phyloP scores from a whole-genome alignment of 2,113 vertebrate genomes.

The Dolichallabes microphthalmus region DNA sequence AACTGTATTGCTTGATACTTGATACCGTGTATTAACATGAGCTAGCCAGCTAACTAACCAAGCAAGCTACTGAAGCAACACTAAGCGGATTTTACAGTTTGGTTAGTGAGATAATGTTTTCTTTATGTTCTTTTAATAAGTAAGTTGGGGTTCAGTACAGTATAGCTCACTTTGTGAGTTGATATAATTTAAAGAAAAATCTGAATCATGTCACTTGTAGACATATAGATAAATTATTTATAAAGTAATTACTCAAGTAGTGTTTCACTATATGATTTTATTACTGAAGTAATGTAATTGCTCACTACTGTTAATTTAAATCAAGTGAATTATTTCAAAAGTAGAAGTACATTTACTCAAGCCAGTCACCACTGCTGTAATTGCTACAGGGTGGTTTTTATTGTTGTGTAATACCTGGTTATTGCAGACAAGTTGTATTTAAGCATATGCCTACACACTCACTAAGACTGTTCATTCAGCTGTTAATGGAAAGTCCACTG shows the following conservation, averaged over 20 bases:
- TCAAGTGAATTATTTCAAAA: background rate
- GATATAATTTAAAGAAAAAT: background rate
- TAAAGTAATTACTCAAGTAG: background rate
- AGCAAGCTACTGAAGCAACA: background rate
- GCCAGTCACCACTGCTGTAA: constrained; percentile 4
- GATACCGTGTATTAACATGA: background rate
- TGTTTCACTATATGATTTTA: background rate
- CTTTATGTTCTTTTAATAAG: background rate
- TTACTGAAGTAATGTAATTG: background rate
- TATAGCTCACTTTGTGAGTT: background rate
- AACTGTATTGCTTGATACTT: background rate
- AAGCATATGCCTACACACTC: background rate
- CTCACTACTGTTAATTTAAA: background rate
- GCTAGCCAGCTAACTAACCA: background rate
- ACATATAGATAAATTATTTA: background rate
- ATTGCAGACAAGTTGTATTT: constrained; percentile 21
- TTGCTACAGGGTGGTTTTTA: constrained; percentile 22
- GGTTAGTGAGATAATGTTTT: background rate
- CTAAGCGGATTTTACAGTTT: background rate
- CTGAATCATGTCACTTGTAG: background rate
- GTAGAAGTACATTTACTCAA: background rate
- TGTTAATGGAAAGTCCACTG: background rate
- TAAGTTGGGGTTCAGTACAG: background rate
- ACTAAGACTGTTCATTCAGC: constrained; percentile 1
- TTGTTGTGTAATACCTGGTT: constrained; percentile 30